A percentile compares a stretch with the other conserved stretches of the same genome.
phyloP scores from a whole-genome alignment of 37 sponge, comb jelly and placozoan genomes.

The Dysidea cf. avara region DNA sequence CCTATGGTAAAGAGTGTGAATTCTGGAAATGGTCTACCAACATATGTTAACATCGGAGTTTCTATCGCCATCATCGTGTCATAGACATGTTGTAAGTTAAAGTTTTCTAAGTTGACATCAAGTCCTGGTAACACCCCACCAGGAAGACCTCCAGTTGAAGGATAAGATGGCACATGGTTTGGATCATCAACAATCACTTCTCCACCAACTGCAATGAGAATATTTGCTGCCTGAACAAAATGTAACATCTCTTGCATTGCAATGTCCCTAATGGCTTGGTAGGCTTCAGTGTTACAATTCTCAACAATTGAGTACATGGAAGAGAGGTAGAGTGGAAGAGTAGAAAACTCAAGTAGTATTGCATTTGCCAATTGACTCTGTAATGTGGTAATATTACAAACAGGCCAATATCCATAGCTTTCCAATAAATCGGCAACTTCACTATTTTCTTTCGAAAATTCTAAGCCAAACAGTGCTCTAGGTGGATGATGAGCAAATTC shows the following conservation, averaged over 20 bases:
- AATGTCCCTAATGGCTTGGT: constrained; percentile 11
- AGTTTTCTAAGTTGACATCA: constrained; percentile 12
- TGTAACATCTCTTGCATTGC: constrained; percentile 52
- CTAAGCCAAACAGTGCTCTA: too few species aligned
- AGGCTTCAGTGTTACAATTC: constrained; percentile 8
- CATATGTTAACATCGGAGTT: background rate
- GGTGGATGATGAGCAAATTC: too few species aligned
- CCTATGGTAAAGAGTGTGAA: constrained; percentile 26
- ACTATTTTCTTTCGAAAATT: too few species aligned
- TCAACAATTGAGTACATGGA: constrained; percentile 29
- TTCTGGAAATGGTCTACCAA: background rate
- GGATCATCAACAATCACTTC: background rate
- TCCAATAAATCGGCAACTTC: too few species aligned
- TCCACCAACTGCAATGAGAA: constrained; percentile 47
- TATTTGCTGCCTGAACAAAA: constrained; percentile 30
- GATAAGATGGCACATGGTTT: constrained; percentile 11
- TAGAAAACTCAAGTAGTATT: constrained; percentile 30
- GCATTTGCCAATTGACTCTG: constrained; percentile 14
- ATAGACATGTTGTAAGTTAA: constrained; percentile 10
- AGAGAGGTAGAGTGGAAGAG: constrained; percentile 34
- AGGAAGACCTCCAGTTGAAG: constrained; percentile 17
- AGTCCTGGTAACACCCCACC: constrained; percentile 25
- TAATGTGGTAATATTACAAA: background rate
- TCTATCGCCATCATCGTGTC: constrained; percentile 24
- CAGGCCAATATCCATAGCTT: too few species aligned